phyloP scores from a whole-genome alignment of 1,140 invertebrate species.

The Asbolus verrucosus region DNA sequence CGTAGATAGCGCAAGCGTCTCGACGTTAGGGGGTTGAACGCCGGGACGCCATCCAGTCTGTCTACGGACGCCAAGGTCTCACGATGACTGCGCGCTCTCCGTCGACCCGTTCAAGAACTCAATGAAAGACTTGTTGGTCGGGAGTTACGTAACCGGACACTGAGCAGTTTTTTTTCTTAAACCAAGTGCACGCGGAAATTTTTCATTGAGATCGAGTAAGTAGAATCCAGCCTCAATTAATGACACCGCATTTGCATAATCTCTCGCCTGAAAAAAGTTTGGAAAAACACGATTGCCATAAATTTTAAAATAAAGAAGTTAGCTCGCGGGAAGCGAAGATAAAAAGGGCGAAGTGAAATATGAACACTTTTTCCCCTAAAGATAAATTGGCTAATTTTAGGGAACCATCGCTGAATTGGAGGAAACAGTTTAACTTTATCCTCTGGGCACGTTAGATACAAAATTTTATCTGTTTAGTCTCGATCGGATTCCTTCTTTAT shows the following conservation, averaged over 20 bases:
- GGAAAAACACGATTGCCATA: not conserved
- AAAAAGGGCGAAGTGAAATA: not conserved
- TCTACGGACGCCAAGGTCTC: conserved; percentile 59
- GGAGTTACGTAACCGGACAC: conserved; percentile 24
- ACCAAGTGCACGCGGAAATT: conserved; percentile 7
- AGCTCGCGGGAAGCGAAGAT: too few relatives aligned
- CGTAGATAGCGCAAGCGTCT: conserved; percentile 54
- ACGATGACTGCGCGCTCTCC: conserved; percentile 12
- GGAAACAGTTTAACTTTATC: not conserved
- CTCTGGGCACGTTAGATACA: too few relatives aligned
- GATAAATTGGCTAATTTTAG: not conserved
- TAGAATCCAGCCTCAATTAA: conserved; percentile 1
- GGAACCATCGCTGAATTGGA: not conserved
- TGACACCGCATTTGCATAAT: too few relatives aligned
- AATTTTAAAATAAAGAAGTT: not conserved
- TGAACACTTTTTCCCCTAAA: not conserved
- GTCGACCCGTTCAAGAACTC: conserved; percentile 12
- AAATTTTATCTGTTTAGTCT: too few relatives aligned
- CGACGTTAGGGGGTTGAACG: conserved; percentile 47
- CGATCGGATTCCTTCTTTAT: too few relatives aligned
- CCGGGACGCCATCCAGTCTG: conserved; percentile 59
- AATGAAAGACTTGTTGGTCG: conserved; percentile 37
- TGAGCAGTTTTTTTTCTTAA: not conserved
- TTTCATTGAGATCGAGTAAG: conserved; percentile 13
- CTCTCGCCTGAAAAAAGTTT: too few relatives aligned